Evolutionary conservation across 1,140 invertebrate genomes (phyloP), one percentile per base, ranked within the genome.

Genomic region (Reticulitermes speratus): DNA sequence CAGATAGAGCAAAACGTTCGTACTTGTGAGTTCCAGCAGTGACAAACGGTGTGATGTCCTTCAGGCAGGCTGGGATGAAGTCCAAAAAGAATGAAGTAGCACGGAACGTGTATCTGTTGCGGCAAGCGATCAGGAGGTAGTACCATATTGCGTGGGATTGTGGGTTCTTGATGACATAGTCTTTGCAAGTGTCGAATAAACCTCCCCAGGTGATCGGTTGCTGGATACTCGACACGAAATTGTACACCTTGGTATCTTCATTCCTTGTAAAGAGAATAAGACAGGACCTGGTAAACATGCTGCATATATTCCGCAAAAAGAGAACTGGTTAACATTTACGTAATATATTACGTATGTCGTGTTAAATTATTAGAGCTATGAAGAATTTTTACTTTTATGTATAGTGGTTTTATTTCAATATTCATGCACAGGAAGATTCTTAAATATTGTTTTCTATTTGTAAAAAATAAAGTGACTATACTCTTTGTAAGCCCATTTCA

Each of bases 141-240:
- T 59, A 75, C 65, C 85, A 75, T 3, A 65, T 19, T 5, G 85
- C 85, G 9, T 16, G 23, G n/a, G 16, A 7, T 44, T 2, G 32
- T 14, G 85, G 85, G 48, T 75, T 59, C 11, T n/a, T 52, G 11
- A 52, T 2, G 52, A 9, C 65, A 11, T n/a, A 25, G 23, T 82
- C 32, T 23, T 38, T 59, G 55, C 45, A 65, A 48, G 59, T 38
- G 32, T 81, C 23, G 1, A 87, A 9, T n/a, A 19, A 87, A 32
- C 87, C 83, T 0, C 45, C 81, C 86, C 87, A 87, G 30, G 75
- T 87, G 21, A 87, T 85, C 3, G 87, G 86, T 25, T 87, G 85
- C 48, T 75, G 45, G 65, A 23, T 65, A 19, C 84, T 75, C 0
- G 84, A 85, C 21, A 85, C 84, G 5, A 38, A 38, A 38, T 38